These are phyloP conservation scores for Gadus chalcogrammus DNA, from an alignment of 2,113 vertebrate genomes.

Conservation along the genomic window DNA sequence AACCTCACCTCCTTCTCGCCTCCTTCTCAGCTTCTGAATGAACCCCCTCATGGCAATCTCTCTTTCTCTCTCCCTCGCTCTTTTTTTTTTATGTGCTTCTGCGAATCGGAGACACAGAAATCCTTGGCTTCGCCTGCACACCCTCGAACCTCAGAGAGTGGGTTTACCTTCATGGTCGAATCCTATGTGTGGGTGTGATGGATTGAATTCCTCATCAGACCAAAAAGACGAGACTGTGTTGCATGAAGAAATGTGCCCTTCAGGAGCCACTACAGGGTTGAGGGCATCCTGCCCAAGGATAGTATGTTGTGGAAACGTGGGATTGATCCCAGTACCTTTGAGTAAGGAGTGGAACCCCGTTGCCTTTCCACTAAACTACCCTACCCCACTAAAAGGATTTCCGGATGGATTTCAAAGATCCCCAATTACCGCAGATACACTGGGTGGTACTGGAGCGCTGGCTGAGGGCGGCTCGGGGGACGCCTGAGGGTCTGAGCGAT, in stretches of 20 bases:
- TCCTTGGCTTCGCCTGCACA: conserved; percentile 44
- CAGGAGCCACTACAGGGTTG: no score
- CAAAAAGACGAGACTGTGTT: no score
- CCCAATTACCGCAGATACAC: no score
- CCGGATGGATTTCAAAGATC: no score
- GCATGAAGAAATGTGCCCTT: no score
- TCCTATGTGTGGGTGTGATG: conserved; percentile 1
- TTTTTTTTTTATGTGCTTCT: conserved; percentile 31
- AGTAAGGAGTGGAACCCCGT: no score
- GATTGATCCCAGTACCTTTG: no score
- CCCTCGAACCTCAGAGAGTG: conserved; percentile 31
- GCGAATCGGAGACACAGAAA: conserved; percentile 51
- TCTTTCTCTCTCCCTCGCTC: conserved; percentile 27
- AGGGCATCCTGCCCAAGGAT: no score
- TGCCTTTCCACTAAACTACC: no score
- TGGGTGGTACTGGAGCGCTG: conserved; percentile 1
- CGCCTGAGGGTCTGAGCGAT: conserved; percentile 27
- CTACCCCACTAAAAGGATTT: no score
- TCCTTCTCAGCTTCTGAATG: conserved; percentile 56
- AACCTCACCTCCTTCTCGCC: conserved; percentile 25
- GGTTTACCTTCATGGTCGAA: conserved; percentile 37
- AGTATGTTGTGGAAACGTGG: no score
- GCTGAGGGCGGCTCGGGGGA: conserved; percentile 25
- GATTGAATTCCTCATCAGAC: no score
- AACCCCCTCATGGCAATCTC: conserved; percentile 58